Evolutionary conservation across 2,113 vertebrate genomes (phyloP).

Genomic region (Embiotoca jacksoni): DNA sequence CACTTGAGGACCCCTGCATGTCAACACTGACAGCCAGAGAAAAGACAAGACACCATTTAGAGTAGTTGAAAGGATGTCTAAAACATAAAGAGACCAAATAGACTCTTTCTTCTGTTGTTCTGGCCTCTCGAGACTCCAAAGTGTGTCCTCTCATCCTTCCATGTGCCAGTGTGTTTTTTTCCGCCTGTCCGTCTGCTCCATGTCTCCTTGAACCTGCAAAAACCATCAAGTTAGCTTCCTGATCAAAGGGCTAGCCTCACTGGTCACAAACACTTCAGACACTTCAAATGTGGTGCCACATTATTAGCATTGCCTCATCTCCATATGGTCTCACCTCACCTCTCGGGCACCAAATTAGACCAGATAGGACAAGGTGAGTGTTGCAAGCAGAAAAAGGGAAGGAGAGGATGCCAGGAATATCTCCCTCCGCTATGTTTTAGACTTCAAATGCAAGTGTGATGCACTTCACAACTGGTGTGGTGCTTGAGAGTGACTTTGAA

Average conservation of each 20-base stretch:
- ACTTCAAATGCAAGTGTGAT: slow-evolving; percentile 73
- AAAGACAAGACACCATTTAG: slow-evolving; percentile 41
- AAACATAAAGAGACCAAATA: slow-evolving; percentile 52
- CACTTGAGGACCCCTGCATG: neutral
- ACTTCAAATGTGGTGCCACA: slow-evolving; percentile 77
- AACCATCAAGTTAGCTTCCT: slow-evolving; percentile 67
- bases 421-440: slow-evolving; percentile 46
- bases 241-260: slow-evolving; percentile 78
- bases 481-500: slow-evolving; percentile 75
- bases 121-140: slow-evolving; percentile 49
- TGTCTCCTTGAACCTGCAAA: slow-evolving; percentile 65
- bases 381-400: slow-evolving; percentile 25
- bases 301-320: slow-evolving; percentile 80
- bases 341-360: slow-evolving; percentile 73
- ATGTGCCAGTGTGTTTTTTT: slow-evolving; percentile 43
- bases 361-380: slow-evolving; percentile 65
- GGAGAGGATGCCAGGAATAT: slow-evolving; percentile 33
- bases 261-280: slow-evolving; percentile 77
- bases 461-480: slow-evolving; percentile 59
- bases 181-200: slow-evolving; percentile 51
- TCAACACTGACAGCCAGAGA: slow-evolving; percentile 6
- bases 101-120: slow-evolving; percentile 49
- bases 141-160: slow-evolving; percentile 49
- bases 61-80: slow-evolving; percentile 51
- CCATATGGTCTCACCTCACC: slow-evolving; percentile 70